phyloP scores from a whole-genome alignment of 2,888 invertebrate genomes.

The Amphimallon solstitiale region DNA sequence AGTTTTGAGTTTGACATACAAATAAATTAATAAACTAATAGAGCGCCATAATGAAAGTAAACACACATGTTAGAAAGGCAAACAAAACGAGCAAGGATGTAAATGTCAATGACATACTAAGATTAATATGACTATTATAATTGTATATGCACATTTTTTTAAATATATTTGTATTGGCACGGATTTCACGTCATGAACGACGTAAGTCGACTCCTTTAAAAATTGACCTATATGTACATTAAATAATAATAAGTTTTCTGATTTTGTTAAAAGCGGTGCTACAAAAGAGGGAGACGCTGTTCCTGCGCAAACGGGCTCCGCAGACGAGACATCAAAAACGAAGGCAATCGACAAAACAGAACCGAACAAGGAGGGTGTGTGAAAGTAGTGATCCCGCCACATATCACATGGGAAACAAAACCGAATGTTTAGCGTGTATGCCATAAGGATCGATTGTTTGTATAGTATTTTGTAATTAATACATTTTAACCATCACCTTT shows the following conservation, averaged over 20 bases:
- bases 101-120: too few species aligned
- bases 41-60: too few species aligned
- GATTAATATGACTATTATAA: too few species aligned
- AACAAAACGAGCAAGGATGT: too few species aligned
- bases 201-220: too few species aligned
- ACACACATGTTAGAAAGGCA: too few species aligned
- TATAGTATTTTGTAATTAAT: slow-evolving; percentile 59
- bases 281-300: slow-evolving; percentile 34
- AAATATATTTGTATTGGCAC: too few species aligned
- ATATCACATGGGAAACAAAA: slow-evolving; percentile 58
- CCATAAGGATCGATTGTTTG: slow-evolving; percentile 52
- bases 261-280: slow-evolving; percentile 27
- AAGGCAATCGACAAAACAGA: slow-evolving; percentile 36
- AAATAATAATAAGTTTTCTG: neutral
- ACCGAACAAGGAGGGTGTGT: slow-evolving; percentile 48
- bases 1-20: too few species aligned
- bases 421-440: slow-evolving; percentile 54
- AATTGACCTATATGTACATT: too few species aligned
- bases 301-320: slow-evolving; percentile 35
- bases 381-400: slow-evolving; percentile 51
- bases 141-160: too few species aligned
- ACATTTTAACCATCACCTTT: slow-evolving; percentile 54
- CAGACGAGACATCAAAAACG: slow-evolving; percentile 31
- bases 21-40: too few species aligned
- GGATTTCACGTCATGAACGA: too few species aligned